phyloP scores from a whole-genome alignment of 2,113 vertebrate genomes.

The Connochaetes taurinus region DNA sequence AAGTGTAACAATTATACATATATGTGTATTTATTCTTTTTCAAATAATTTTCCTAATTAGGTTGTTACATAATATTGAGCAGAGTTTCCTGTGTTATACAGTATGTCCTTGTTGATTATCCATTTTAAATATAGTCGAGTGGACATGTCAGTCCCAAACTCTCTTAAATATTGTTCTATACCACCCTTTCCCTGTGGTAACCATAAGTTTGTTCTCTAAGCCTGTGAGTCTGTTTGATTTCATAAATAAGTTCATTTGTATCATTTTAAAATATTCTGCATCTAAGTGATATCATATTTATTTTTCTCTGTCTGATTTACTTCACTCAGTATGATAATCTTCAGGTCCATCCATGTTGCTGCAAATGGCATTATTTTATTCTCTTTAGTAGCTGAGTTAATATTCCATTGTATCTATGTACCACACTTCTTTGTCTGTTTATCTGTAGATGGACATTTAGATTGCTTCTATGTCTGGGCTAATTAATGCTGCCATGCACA shows the following conservation, averaged over 20 bases:
- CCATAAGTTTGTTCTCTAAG: not conserved
- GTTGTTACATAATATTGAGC: not conserved
- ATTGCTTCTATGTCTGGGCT: not conserved
- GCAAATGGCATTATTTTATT: not conserved
- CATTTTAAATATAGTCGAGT: not conserved
- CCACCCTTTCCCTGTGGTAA: not conserved
- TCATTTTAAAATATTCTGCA: not conserved
- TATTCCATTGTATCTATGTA: not conserved
- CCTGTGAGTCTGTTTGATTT: not conserved
- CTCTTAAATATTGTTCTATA: not conserved
- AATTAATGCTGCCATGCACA: not conserved
- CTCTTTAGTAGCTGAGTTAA: not conserved
- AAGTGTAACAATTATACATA: not conserved
- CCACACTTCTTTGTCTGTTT: not conserved
- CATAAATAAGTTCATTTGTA: not conserved
- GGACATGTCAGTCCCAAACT: not conserved
- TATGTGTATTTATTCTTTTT: not conserved
- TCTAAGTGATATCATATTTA: not conserved
- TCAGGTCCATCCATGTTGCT: not conserved
- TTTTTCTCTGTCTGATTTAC: not conserved
- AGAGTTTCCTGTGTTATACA: not conserved
- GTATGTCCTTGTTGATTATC: not conserved
- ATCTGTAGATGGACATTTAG: not conserved
- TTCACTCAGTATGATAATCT: not conserved
- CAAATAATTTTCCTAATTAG: not conserved